Percentiles rank a stretch among this genome's conserved stretches.
Conservation (phyloP, 2,888 invertebrate genomes). For the Drosophila mimetica region DNA sequence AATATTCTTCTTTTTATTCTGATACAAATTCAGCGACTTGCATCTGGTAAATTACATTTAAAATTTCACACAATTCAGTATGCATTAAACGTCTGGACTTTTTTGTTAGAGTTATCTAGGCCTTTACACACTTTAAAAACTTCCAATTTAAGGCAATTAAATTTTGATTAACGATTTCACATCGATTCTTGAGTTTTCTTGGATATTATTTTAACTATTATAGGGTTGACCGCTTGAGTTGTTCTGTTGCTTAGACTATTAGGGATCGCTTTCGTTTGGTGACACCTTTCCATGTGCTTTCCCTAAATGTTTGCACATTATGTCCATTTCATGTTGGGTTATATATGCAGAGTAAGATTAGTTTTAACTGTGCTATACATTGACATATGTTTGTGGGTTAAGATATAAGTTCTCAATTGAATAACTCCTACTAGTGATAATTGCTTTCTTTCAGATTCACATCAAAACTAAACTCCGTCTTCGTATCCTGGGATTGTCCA, state of each 20-base stretch:
- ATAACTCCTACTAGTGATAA: slow-evolving; percentile 20
- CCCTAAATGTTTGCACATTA: slow-evolving; percentile 62
- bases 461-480: slow-evolving; percentile 55
- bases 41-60: slow-evolving; percentile 58
- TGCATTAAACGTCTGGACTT: slow-evolving; percentile 57
- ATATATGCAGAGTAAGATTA: slow-evolving; percentile 33
- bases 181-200: slow-evolving; percentile 2
- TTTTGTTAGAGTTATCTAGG: slow-evolving; percentile 46
- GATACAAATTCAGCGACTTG: slow-evolving; percentile 39
- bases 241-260: slow-evolving; percentile 42
- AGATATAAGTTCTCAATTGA: slow-evolving; percentile 6
- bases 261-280: slow-evolving; percentile 24
- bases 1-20: slow-evolving; percentile 58
- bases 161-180: slow-evolving; percentile 34
- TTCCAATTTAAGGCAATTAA: slow-evolving; percentile 35
- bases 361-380: slow-evolving; percentile 37
- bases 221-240: slow-evolving; percentile 68
- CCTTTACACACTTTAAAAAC: slow-evolving; percentile 39
- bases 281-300: slow-evolving; percentile 7
- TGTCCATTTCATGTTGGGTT: slow-evolving; percentile 54
- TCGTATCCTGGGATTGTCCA: slow-evolving; percentile 74
- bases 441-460: slow-evolving; percentile 17
- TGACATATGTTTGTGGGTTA: slow-evolving; percentile 34
- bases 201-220: slow-evolving; percentile 13
- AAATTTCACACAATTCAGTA: slow-evolving; percentile 42